These are phyloP conservation scores for Macrophya alboannulata DNA, from an alignment of 2,888 invertebrate genomes.

Conservation along the genomic window DNA sequence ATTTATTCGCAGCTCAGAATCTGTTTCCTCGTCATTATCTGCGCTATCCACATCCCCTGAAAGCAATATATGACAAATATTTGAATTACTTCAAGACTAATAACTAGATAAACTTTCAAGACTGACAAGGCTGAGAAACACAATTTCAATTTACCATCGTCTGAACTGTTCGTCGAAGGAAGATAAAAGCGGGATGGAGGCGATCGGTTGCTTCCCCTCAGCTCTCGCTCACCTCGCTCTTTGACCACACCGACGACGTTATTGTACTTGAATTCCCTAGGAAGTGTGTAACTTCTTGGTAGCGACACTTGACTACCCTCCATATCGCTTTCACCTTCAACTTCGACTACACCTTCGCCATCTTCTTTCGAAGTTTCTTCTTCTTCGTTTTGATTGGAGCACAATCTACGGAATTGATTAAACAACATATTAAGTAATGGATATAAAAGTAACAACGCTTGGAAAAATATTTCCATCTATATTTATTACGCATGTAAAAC, in stretches of 20 bases:
- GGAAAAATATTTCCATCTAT: constrained; percentile 30
- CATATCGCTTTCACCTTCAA: constrained; percentile 75
- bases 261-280: constrained; percentile 91
- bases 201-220: constrained; percentile 83
- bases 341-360: constrained; percentile 68
- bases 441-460: constrained; percentile 57
- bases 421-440: constrained; percentile 60
- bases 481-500: neutral
- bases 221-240: constrained; percentile 83
- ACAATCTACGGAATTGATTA: constrained; percentile 60
- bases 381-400: constrained; percentile 65
- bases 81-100: constrained; percentile 8
- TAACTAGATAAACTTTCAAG: neutral
- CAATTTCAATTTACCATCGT: constrained; percentile 86
- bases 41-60: constrained; percentile 91
- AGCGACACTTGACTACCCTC: constrained; percentile 87
- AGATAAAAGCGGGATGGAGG: constrained; percentile 83
- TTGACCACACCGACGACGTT: constrained; percentile 69
- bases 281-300: constrained; percentile 92
- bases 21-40: constrained; percentile 85
- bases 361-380: constrained; percentile 69
- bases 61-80: constrained; percentile 60
- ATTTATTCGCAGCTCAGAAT: constrained; percentile 74
- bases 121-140: neutral
- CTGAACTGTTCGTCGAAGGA: constrained; percentile 93